Evolutionary conservation across 2,888 invertebrate species (phyloP), one percentile per base, ranked within the genome.

Genomic region (Leptinotarsa haldemani): DNA sequence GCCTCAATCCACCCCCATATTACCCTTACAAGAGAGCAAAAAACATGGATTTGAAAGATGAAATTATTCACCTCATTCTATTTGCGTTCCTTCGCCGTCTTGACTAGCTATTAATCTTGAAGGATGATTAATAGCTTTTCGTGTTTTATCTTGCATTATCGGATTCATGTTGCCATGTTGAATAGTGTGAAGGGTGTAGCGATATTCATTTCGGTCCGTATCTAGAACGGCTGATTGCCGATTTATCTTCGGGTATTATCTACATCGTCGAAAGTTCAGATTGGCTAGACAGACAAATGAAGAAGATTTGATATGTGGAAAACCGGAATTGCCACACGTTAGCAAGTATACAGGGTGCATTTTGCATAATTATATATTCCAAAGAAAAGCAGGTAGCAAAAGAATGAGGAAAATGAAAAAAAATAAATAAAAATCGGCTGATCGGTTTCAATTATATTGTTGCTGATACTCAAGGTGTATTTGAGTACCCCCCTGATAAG

Each of bases 91-190:
- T 67, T 56, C 40, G 22, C 47, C 56, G 46, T 13, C 18, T 3
- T 46, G 56, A 56, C 46, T 56, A 56, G 56, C 46, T 25, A 56
- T 68, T 56, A 68, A 68, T 68, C 68, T 56, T 68, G 30, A 50
- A 18, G 56, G 58, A 56, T 68, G 68, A 56, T 56, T 68, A 56
- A 68, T 56, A 53, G 46, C 22, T 12, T 56, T 18, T 67, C 67
- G 56, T 56, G 68, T 68, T 68, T 20, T 56, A 46, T 56, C 56
- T 46, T 56, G 56, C 56, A 56, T 46, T 56, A 68, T 56, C 53
- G 52, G 52, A 46, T 56, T 46, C 56, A 56, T 56, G 53, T 46
- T 56, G 16, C 46, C 56, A 48, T 46, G 52, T 30, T 66, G 66
- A 16, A 48, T 13, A 22, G 18, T n/a, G 30, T 13, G 40, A 18